phyloP scores from a whole-genome alignment of 2,797 vertebrate species.

The Denticeps clupeoides region DNA sequence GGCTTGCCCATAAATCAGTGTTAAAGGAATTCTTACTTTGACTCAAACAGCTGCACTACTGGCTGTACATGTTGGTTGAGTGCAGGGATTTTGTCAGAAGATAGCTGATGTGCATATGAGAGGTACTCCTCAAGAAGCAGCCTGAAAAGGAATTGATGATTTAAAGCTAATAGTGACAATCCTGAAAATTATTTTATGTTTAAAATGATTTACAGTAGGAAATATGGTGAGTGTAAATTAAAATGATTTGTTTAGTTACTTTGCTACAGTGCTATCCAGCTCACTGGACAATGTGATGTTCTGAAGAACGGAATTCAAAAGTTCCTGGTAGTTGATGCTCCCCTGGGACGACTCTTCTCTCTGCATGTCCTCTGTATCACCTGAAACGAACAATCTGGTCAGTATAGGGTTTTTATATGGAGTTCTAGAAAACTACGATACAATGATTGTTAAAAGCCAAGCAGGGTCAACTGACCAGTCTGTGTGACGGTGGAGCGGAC shows the following conservation, averaged over 20 bases:
- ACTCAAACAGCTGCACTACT: slow-evolving; percentile 76
- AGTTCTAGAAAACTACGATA: too few relatives aligned
- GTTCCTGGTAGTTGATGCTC: slow-evolving; percentile 28
- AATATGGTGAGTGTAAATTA: neutral
- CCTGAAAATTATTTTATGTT: neutral
- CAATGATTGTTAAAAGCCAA: too few relatives aligned
- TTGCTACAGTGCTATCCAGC: slow-evolving; percentile 62
- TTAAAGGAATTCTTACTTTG: slow-evolving; percentile 55
- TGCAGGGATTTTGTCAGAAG: slow-evolving; percentile 37
- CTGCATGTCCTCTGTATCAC: slow-evolving; percentile 35
- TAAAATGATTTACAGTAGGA: neutral
- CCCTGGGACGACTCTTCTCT: slow-evolving; percentile 35
- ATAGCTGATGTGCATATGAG: slow-evolving; percentile 41
- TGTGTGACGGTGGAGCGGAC: slow-evolving; percentile 38
- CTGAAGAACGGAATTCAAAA: slow-evolving; percentile 66
- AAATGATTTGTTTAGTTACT: slow-evolving; percentile 47
- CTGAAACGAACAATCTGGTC: slow-evolving; percentile 26
- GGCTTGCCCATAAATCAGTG: neutral
- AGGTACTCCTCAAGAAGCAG: slow-evolving; percentile 74
- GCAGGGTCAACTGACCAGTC: slow-evolving; percentile 17
- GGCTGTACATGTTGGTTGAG: slow-evolving; percentile 67
- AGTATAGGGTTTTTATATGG: too few relatives aligned
- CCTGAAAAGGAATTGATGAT: slow-evolving; percentile 38
- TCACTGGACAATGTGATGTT: slow-evolving; percentile 60
- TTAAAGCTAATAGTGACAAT: neutral